Percentiles rank a stretch among this genome's conserved stretches.
These are phyloP conservation scores for Hymenopus coronatus DNA, from an alignment of 2,888 invertebrate species.

Conservation along the genomic window DNA sequence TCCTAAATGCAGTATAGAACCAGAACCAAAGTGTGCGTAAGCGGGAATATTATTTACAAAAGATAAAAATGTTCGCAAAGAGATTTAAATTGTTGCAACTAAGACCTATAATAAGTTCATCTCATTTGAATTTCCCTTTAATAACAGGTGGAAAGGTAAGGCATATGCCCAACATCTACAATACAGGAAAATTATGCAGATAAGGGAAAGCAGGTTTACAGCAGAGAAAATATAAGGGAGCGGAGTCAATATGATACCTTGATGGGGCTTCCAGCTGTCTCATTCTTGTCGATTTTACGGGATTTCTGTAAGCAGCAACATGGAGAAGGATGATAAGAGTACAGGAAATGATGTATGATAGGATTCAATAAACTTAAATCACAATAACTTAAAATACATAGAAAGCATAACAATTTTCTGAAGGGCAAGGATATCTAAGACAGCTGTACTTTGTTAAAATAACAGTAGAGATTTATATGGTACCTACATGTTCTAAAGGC, in stretches of 20 bases:
- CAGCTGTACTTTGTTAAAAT: too few relatives aligned
- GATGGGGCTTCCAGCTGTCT: conserved; percentile 59
- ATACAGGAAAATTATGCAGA: background rate
- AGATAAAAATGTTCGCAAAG: too few relatives aligned
- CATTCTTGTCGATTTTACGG: conserved; percentile 71
- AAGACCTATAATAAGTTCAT: background rate
- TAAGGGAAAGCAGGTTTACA: conserved; percentile 6
- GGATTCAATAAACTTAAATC: background rate
- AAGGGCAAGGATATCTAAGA: too few relatives aligned
- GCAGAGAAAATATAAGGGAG: background rate
- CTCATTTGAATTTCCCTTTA: background rate
- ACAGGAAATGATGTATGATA: background rate
- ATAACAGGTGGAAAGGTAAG: background rate
- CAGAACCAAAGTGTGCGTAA: too few relatives aligned
- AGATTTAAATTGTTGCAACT: too few relatives aligned
- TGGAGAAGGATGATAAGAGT: background rate
- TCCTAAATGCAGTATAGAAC: too few relatives aligned
- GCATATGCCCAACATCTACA: background rate
- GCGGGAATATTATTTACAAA: too few relatives aligned
- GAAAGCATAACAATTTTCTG: too few relatives aligned
- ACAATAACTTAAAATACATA: background rate
- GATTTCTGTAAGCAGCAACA: conserved; percentile 62
- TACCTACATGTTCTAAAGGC: too few relatives aligned
- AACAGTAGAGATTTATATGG: too few relatives aligned
- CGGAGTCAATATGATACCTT: conserved; percentile 57